These are phyloP conservation scores for Agapornis canus DNA, from an alignment of 2,797 vertebrate species.

Conservation along the genomic window DNA sequence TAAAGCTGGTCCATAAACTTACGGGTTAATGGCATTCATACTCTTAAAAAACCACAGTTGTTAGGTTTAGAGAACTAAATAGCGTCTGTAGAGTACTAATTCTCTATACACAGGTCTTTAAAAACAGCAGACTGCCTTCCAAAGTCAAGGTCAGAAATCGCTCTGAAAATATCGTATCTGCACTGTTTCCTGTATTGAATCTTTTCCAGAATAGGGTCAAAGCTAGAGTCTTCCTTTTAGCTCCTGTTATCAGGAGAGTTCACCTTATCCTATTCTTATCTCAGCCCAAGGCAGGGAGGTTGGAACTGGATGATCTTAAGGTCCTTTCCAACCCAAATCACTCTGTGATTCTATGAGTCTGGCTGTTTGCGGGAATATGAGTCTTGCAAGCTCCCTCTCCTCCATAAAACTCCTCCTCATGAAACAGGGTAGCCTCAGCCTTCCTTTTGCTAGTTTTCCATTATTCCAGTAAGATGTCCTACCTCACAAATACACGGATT, in stretches of 20 bases:
- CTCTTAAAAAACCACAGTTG: neutral
- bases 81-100: neutral
- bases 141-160: neutral
- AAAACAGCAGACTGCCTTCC: neutral
- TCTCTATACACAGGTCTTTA: neutral
- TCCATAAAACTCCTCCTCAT: neutral
- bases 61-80: neutral
- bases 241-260: neutral
- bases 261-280: neutral
- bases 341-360: neutral
- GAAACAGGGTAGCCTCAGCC: neutral
- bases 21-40: neutral
- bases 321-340: neutral
- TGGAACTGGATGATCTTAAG: neutral
- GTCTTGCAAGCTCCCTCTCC: neutral
- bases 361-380: fast-evolving
- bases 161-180: neutral
- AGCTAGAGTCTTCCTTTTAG: neutral
- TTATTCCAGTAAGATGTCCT: neutral
- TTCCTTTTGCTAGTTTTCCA: neutral
- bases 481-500: neutral
- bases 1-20: neutral
- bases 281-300: neutral
- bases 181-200: neutral
- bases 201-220: neutral